Evolutionary conservation across 1,140 invertebrate species (phyloP), one percentile per base, ranked within the genome.

Genomic region (Eumaeus atala): DNA sequence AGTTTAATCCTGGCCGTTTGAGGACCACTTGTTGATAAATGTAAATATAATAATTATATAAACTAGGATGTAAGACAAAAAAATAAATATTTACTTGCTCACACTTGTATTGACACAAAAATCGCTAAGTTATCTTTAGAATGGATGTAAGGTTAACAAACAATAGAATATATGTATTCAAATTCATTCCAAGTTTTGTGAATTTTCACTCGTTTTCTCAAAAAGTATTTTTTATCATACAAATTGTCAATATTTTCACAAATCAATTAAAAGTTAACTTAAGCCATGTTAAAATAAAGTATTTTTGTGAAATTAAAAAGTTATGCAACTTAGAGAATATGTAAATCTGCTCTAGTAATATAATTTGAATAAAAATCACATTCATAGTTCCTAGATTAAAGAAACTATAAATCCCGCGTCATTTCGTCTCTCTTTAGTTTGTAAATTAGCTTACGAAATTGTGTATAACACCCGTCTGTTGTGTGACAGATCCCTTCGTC

Each of bases 291-390:
- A 28, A 28, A 28, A 28, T 28, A 28, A 28, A 28, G 21, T 28
- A 6, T 28, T 28, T 28, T 28, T 28, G 6, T 2, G 21, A 28
- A 28, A 28, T 28, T 28, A 28, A 28, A 28, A 28, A 28, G 21
- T 28, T 28, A 28, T n/a, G n/a, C n/a, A 28, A 28, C 6, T 2
- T 28, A 28, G 6, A 3, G 21, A 28, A 28, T 28, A 28, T 28
- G 21, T 28, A 28, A 28, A 3, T 28, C 21, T 6, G 21, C 2
- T 28, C 2, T 28, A 28, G 21, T 28, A 3, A 28, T n/a, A n/a
- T n/a, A n/a, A n/a, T n/a, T n/a, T n/a, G n/a, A n/a, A 40, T 44
- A 16, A 44, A 44, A 28, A 28, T 28, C 40, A 44, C n/a, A 44
- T 16, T 16, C 40, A 44, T 17, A 44, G 40, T 44, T 44, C 40